Percentiles rank a stretch among this genome's conserved stretches.
Conservation (phyloP, 2,888 invertebrate genomes). For the Orthosia gothica region DNA sequence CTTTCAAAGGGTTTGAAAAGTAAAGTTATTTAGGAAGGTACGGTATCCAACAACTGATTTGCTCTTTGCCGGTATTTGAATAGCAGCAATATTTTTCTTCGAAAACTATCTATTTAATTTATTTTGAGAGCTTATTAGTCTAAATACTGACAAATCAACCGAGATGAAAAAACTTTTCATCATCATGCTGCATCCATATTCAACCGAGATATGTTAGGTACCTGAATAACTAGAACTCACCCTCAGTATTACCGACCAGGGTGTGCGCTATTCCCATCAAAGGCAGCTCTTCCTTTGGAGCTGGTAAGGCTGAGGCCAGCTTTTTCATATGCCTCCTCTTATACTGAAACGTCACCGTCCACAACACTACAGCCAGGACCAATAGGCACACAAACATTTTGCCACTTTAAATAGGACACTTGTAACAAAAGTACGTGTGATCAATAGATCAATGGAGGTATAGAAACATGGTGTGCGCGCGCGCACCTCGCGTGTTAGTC, state of each 20-base stretch:
- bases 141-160: background rate
- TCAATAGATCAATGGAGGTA: background rate
- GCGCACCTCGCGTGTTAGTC: constrained; percentile 44
- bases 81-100: no score
- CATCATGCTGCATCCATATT: background rate
- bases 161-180: background rate
- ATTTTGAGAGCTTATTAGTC: background rate
- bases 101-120: no score
- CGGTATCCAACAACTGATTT: no score
- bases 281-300: constrained; percentile 71
- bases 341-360: constrained; percentile 75
- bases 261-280: constrained; percentile 79
- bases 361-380: constrained; percentile 70
- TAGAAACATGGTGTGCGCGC: constrained; percentile 35
- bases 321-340: constrained; percentile 79
- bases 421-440: constrained; percentile 32
- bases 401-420: constrained; percentile 27
- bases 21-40: no score
- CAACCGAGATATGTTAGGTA: background rate
- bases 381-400: constrained; percentile 78
- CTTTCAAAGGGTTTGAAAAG: no score
- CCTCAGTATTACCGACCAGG: constrained; percentile 78
- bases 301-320: constrained; percentile 75
- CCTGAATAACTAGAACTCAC: constrained; percentile 67
- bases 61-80: no score